These are phyloP conservation scores for Turdus rufiventris DNA, from an alignment of 2,113 vertebrate species.

Conservation along the genomic window DNA sequence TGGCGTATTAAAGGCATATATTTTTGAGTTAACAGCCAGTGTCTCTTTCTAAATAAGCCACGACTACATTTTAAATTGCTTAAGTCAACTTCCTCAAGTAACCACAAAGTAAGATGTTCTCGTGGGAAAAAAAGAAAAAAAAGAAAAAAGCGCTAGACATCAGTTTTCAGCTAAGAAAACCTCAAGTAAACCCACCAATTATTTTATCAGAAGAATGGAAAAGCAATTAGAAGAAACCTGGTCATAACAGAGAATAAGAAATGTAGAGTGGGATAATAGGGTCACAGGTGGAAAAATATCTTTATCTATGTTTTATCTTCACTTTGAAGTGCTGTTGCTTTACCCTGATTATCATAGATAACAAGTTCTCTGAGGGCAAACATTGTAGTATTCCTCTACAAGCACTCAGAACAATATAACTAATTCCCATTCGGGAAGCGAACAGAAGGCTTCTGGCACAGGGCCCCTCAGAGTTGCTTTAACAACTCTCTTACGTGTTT, in stretches of 20 bases:
- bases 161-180: slow-evolving; percentile 37
- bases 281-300: neutral
- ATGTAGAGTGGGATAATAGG: neutral
- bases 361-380: neutral
- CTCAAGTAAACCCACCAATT: slow-evolving; percentile 19
- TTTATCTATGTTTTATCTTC: slow-evolving; percentile 3
- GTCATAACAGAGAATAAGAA: neutral
- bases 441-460: neutral
- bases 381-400: neutral
- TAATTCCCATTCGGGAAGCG: neutral
- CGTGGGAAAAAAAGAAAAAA: slow-evolving; percentile 74
- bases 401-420: neutral
- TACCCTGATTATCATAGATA: neutral
- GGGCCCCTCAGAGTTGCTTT: neutral
- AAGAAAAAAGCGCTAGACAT: slow-evolving; percentile 4
- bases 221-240: neutral
- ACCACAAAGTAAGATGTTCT: slow-evolving; percentile 77
- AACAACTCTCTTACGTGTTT: neutral
- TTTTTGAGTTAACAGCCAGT: slow-evolving; percentile 24
- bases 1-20: slow-evolving; percentile 23
- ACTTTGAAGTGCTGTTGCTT: slow-evolving; percentile 14
- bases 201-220: neutral
- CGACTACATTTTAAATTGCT: slow-evolving; percentile 54
- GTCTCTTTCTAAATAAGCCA: slow-evolving; percentile 60
- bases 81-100: slow-evolving; percentile 82